Evolutionary conservation across 2,797 vertebrate species (phyloP).

Genomic region (Buphagus erythrorhynchus): DNA sequence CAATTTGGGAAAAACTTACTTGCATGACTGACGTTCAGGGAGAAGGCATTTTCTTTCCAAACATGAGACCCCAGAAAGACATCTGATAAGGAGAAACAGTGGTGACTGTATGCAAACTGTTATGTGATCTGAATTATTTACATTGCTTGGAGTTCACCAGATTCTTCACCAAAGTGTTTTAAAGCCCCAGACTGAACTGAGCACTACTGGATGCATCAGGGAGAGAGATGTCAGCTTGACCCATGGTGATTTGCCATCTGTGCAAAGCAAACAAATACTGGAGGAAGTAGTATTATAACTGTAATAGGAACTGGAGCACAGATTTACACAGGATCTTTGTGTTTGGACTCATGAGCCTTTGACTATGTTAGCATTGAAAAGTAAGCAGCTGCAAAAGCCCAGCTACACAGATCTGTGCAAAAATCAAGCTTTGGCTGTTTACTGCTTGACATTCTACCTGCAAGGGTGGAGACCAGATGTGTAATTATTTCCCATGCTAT

Average conservation of each 20-base stretch:
- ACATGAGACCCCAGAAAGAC: background rate
- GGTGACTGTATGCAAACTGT: background rate
- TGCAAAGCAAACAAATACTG: slow-evolving; percentile 38
- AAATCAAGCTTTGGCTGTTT: background rate
- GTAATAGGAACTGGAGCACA: background rate
- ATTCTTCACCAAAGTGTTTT: background rate
- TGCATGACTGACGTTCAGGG: background rate
- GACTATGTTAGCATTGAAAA: background rate
- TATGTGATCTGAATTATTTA: background rate
- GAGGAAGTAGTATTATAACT: background rate
- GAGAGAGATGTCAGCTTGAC: background rate
- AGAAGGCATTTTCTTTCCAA: background rate
- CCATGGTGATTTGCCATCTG: background rate
- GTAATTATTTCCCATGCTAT: background rate
- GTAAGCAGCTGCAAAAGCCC: background rate
- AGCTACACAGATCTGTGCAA: background rate
- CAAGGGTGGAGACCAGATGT: background rate
- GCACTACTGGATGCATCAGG: background rate
- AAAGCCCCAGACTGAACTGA: background rate
- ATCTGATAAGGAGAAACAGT: background rate
- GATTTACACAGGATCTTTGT: slow-evolving; percentile 8
- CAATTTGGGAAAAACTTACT: background rate
- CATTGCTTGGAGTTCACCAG: background rate
- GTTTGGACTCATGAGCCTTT: background rate
- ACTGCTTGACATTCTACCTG: background rate